Conservation (phyloP, 2,113 vertebrate genomes). For the Gambusia affinis region DNA sequence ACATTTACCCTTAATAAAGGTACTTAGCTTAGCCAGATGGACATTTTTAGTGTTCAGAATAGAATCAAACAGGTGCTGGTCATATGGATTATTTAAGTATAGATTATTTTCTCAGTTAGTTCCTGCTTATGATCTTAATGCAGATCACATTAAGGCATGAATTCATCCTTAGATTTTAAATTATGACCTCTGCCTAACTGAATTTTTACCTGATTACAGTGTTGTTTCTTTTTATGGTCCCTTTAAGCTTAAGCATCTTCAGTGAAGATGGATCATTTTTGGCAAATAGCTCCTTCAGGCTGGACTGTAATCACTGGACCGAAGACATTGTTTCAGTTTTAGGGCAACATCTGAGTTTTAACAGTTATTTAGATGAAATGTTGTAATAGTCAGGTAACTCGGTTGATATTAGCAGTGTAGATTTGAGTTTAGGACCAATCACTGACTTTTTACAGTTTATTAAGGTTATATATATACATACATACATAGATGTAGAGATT, state of each 20-base stretch:
- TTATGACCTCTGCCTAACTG: conserved; percentile 27
- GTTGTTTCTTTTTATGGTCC: conserved; percentile 35
- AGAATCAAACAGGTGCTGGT: not conserved
- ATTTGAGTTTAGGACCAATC: conserved; percentile 39
- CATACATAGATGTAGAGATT: conserved; percentile 72
- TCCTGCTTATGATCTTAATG: not conserved
- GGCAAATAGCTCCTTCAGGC: conserved; percentile 20
- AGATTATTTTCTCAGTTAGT: not conserved
- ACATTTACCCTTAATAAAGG: not conserved
- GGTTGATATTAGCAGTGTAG: conserved; percentile 56
- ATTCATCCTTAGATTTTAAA: not conserved
- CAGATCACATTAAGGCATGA: not conserved
- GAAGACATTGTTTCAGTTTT: conserved; percentile 40
- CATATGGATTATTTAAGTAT: not conserved
- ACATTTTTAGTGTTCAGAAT: not conserved
- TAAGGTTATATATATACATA: conserved; percentile 16
- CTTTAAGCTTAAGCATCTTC: conserved; percentile 55
- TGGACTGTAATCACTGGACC: conserved; percentile 66
- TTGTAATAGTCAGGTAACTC: conserved; percentile 62
- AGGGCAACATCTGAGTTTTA: conserved; percentile 21
- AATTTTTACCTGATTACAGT: conserved; percentile 50
- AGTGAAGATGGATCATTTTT: conserved; percentile 61
- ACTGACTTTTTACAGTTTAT: conserved; percentile 56
- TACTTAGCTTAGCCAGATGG: not conserved
- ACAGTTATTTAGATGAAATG: conserved; percentile 43